These are phyloP conservation scores for Oncorhynchus keta DNA, from an alignment of 2,113 vertebrate genomes.

Conservation along the genomic window DNA sequence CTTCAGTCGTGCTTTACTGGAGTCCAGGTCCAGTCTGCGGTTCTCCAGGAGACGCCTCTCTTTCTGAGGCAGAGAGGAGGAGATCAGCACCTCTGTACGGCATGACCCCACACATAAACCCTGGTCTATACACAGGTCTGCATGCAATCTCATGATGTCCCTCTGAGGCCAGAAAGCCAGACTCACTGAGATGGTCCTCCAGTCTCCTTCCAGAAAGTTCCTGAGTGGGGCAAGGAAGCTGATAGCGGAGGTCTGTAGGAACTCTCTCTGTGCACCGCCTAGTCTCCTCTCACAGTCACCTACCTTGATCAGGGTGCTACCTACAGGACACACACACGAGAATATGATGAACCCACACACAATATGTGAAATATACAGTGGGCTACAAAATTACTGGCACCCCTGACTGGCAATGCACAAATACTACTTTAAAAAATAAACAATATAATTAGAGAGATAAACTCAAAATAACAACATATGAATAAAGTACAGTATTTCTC, in stretches of 20 bases:
- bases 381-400: no score
- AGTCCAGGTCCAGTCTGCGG: constrained; percentile 90
- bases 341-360: no score
- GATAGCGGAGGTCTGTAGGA: constrained; percentile 85
- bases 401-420: no score
- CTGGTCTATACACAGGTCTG: no score
- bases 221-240: constrained; percentile 91
- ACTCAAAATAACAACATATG: no score
- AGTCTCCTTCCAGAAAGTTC: constrained; percentile 98
- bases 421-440: no score
- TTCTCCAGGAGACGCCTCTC: constrained; percentile 91
- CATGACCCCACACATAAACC: no score
- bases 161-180: no score
- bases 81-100: background rate
- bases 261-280: constrained; percentile 86
- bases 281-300: constrained; percentile 88
- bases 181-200: constrained; percentile 91
- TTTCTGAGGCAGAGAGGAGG: constrained; percentile 72
- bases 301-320: constrained; percentile 87
- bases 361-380: no score
- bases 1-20: constrained; percentile 92
- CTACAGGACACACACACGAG: constrained; percentile 20
- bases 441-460: no score
- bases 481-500: no score
- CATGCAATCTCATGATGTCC: no score